Base-by-base conservation (phyloP, 1,140 invertebrate genomes). In the Drosophila lacteicornis region DNA sequence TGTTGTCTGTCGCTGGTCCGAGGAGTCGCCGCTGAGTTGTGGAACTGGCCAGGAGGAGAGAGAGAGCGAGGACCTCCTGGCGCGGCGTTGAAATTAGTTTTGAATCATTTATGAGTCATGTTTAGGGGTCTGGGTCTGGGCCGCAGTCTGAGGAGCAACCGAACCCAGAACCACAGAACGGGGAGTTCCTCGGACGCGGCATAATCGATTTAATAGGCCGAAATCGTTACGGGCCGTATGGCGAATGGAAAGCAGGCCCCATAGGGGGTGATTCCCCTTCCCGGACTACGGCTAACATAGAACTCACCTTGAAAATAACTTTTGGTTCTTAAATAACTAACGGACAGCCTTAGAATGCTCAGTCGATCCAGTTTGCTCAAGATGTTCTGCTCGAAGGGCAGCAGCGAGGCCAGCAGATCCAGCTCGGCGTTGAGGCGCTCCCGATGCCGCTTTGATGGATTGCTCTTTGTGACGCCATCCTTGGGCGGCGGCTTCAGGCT, bases 351-450 rank as follows among this genome's bases (percentile, higher is more conserved):
- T 61, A 99, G 95, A 82, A 99, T 99, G 90, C 98, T 99, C 25
- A 99, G 96, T 88, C 99, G 96, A 94, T 99, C 99, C 88, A 99
- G 94, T 94, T 99, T 99, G 92, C 97, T 98, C 53, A 99, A 96
- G 91, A 99, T 99, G 93, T 98, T 99, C 93, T 99, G 98, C 93
- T 99, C 99, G 94, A 99, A 99, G 74, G 99, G 99, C 86, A 99
- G 95, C 51, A 99, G 95, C 66, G 97, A 98, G n/a, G 99, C 99
- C 80, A 99, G 94, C 43, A 98, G 98, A 94, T 99, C 99, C 92
- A 99, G 94, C 93, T 99, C 99, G 4, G 98, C 98, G 93, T 99
- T 99, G 33, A 99, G 95, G 33, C 99, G 94, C 94, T 99, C 99
- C 25, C 99, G 95, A 93, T 99, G 99, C 25, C 99, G 94, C 93